Conservation (phyloP, 2,888 invertebrate species). For the Cantharis flavilabris region DNA sequence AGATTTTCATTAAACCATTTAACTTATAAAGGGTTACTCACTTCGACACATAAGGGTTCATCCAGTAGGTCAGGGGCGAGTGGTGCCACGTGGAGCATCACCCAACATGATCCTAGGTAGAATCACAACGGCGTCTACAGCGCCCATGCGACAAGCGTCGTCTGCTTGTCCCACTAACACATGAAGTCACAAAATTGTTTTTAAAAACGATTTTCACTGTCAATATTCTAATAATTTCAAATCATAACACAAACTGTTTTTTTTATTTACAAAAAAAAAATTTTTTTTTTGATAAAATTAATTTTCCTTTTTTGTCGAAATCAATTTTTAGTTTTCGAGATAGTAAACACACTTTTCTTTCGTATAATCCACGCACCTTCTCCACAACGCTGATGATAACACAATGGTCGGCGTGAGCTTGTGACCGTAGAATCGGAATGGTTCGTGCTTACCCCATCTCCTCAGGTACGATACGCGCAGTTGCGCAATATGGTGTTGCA, state of each 20-base stretch:
- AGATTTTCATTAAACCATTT: background rate
- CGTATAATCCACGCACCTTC: slow-evolving; percentile 31
- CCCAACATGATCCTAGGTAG: slow-evolving; percentile 54
- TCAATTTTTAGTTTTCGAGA: slow-evolving; percentile 5
- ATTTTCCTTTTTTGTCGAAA: background rate
- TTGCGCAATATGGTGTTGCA: slow-evolving; percentile 40
- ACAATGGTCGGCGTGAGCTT: slow-evolving; percentile 38
- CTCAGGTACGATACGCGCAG: slow-evolving; percentile 38
- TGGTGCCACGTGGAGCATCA: slow-evolving; percentile 56
- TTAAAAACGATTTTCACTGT: background rate
- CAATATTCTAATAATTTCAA: background rate
- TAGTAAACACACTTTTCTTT: slow-evolving; percentile 22
- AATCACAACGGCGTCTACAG: slow-evolving; percentile 32
- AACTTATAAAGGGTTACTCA: slow-evolving; percentile 37
- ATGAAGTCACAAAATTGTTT: slow-evolving; percentile 18
- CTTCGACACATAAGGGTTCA: slow-evolving; percentile 55
- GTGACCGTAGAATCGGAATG: slow-evolving; percentile 38
- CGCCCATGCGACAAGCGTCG: slow-evolving; percentile 32
- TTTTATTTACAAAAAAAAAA: background rate
- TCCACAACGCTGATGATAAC: slow-evolving; percentile 36
- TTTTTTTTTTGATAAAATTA: background rate
- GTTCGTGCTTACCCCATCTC: slow-evolving; percentile 37
- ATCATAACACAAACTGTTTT: slow-evolving; percentile 1
- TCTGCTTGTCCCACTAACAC: slow-evolving; percentile 22
- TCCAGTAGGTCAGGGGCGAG: slow-evolving; percentile 57